Evolutionary conservation across 2,888 invertebrate species (phyloP), one percentile per base, ranked within the genome.

Genomic region (Omphaloscelis lunosa): DNA sequence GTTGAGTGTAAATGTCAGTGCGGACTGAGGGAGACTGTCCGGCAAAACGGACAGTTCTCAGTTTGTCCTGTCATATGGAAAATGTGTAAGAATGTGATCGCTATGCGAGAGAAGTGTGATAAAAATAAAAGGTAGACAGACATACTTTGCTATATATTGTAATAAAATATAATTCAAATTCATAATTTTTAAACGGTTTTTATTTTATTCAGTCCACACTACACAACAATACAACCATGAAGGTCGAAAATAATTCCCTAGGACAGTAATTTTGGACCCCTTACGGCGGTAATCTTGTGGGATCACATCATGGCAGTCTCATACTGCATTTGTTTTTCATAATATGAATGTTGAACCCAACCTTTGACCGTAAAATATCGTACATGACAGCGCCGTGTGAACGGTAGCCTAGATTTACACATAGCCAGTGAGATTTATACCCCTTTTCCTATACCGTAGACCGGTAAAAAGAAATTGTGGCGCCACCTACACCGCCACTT

Each of bases 121-220:
- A 89, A 79, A 72, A 78, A 83, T 85, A 77, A 86, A 85, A 86
- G 73, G 85, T 87, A 86, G 75, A 87, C 84, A 86, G 75, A 87
- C 84, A 86, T 86, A 89, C 76, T 84, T 88, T 86, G 86, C 84
- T 88, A 87, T 90, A 90, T 89, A 90, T 90, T 90, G 90, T 91
- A 90, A 90, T 91, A 88, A 84, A 88, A 88, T 87, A 86, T 87
- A 87, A 86, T 88, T 89, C 77, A 67, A 82, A 85, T 88, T 90
- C 89, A 81, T 89, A 86, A 87, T 85, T 89, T 85, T 79, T 56
- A 61, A 67, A 67, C 15, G 74, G 9, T 73, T 89, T 89, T 89
- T 81, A 89, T 88, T 87, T 77, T 63, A 6, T 53, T 34, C 3
- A 4, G 2, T 27, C 17, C 6, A 6, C 4, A 9, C 59, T 20